Percentiles rank a stretch among this genome's conserved stretches.
Evolutionary conservation across 2,888 invertebrate species (phyloP).

Genomic region (Eledona agricola): DNA sequence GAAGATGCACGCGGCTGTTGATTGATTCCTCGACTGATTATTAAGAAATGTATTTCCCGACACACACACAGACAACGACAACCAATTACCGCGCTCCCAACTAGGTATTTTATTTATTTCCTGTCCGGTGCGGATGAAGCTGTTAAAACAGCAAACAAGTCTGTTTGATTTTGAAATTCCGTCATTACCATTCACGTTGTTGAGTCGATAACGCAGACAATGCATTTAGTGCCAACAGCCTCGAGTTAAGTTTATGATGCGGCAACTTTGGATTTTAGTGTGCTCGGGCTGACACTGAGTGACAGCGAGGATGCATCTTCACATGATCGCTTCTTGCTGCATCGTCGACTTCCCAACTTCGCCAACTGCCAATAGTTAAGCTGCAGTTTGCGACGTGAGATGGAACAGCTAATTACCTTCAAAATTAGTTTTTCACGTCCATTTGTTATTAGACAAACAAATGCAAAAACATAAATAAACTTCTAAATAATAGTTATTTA

Average conservation of each 20-base stretch:
- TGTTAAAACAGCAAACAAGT: conserved; percentile 31
- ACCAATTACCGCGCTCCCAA: conserved; percentile 12
- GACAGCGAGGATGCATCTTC: conserved; percentile 22
- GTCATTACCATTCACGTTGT: conserved; percentile 29
- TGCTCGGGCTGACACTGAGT: conserved; percentile 24
- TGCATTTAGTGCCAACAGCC: conserved; percentile 18
- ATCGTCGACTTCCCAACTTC: conserved; percentile 23
- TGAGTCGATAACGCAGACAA: conserved; percentile 16
- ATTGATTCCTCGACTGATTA: too few relatives aligned
- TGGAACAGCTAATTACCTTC: conserved; percentile 13
- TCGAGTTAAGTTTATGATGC: conserved; percentile 14
- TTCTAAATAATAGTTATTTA: too few relatives aligned
- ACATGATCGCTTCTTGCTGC: conserved; percentile 23
- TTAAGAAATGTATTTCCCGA: too few relatives aligned
- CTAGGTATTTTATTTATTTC: conserved; percentile 26
- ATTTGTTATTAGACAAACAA: too few relatives aligned
- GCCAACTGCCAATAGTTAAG: conserved; percentile 17
- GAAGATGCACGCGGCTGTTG: too few relatives aligned
- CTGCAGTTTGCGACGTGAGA: conserved; percentile 1
- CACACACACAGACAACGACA: too few relatives aligned
- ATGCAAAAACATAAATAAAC: too few relatives aligned
- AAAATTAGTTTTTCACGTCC: too few relatives aligned
- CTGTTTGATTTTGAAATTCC: conserved; percentile 34
- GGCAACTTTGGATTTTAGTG: conserved; percentile 15
- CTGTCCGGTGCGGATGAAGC: conserved; percentile 27